These are phyloP conservation scores for Homalodisca vitripennis DNA, from an alignment of 1,140 invertebrate species.

Conservation along the genomic window DNA sequence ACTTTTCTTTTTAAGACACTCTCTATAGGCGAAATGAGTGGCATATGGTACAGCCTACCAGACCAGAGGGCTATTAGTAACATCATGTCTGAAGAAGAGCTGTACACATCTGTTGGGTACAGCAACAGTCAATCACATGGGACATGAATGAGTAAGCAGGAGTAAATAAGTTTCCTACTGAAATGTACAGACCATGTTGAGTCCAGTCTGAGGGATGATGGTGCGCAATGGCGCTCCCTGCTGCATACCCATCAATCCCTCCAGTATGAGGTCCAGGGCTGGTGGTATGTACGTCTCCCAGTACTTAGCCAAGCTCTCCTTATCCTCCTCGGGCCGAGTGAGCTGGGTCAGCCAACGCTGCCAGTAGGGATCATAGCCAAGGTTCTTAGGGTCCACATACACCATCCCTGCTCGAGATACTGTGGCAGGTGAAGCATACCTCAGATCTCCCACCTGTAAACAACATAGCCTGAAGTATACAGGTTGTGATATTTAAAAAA, in stretches of 20 bases:
- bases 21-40: too few relatives aligned
- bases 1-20: too few relatives aligned
- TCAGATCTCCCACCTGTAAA: conserved; percentile 73
- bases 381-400: conserved; percentile 87
- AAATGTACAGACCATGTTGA: conserved; percentile 90
- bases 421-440: conserved; percentile 87
- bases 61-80: too few relatives aligned
- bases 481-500: too few relatives aligned
- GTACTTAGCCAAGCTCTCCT: conserved; percentile 55
- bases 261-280: conserved; percentile 70
- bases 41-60: too few relatives aligned
- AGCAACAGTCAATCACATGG: too few relatives aligned
- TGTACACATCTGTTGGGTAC: too few relatives aligned
- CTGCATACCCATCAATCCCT: conserved; percentile 70
- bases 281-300: conserved; percentile 72
- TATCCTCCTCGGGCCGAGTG: conserved; percentile 42
- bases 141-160: too few relatives aligned
- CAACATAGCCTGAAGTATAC: neutral
- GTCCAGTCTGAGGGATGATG: conserved; percentile 76
- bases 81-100: too few relatives aligned
- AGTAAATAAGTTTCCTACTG: too few relatives aligned
- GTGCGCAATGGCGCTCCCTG: conserved; percentile 59
- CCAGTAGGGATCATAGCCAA: conserved; percentile 85
- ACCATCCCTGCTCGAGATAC: conserved; percentile 92
- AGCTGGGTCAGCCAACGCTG: conserved; percentile 62